Evolutionary conservation across 2,113 vertebrate genomes (phyloP).

Genomic region (Oncorhynchus clarkii): DNA sequence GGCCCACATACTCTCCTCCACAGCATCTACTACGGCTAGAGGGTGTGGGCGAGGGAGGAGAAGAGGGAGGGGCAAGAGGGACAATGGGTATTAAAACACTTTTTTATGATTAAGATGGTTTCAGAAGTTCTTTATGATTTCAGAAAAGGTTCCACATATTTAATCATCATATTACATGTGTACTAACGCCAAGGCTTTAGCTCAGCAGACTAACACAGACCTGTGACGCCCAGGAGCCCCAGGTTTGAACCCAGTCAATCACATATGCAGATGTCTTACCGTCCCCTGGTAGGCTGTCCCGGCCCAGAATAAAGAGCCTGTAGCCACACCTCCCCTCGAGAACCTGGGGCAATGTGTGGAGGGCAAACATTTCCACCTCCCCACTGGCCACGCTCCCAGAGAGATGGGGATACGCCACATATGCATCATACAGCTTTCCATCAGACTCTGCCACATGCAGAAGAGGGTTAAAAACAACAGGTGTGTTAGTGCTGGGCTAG

Average conservation of each 20-base stretch:
- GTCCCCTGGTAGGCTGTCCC: slow-evolving; percentile 83
- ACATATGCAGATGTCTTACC: slow-evolving; percentile 65
- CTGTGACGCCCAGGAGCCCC: too few species aligned
- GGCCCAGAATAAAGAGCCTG: slow-evolving; percentile 84
- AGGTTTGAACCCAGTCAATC: not conserved
- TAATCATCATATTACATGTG: too few species aligned
- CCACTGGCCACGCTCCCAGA: slow-evolving; percentile 40
- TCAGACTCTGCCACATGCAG: slow-evolving; percentile 74
- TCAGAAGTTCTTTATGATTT: too few species aligned
- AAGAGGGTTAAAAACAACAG: not conserved
- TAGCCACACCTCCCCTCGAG: slow-evolving; percentile 86
- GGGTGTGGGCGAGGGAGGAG: not conserved
- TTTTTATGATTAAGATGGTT: too few species aligned
- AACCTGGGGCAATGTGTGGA: slow-evolving; percentile 78
- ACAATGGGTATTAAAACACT: not conserved
- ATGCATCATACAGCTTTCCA: slow-evolving; percentile 89
- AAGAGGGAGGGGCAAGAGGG: not conserved
- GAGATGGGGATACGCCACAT: slow-evolving; percentile 81
- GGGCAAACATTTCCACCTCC: slow-evolving; percentile 73
- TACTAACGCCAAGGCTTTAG: too few species aligned
- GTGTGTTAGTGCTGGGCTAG: too few species aligned
- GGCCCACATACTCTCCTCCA: slow-evolving; percentile 76
- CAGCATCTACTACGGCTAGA: slow-evolving; percentile 75
- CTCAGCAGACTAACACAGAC: too few species aligned
- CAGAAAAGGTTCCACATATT: too few species aligned